A percentile compares a stretch with the other conserved stretches of the same genome.
These are phyloP conservation scores for Oryzaephilus surinamensis DNA, from an alignment of 1,140 invertebrate genomes.

Conservation along the genomic window DNA sequence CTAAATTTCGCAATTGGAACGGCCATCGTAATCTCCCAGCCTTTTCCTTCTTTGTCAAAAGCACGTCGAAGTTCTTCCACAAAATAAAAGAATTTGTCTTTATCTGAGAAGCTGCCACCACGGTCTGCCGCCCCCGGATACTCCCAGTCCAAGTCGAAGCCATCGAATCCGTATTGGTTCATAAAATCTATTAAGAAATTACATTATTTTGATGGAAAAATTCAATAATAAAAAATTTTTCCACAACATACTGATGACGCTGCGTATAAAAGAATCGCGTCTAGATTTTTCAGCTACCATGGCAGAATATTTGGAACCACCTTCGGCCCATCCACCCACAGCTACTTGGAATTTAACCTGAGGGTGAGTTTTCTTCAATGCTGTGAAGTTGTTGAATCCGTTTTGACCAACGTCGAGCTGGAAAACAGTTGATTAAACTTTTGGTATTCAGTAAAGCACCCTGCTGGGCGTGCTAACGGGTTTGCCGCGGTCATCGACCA, in stretches of 20 bases:
- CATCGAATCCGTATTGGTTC: conserved; percentile 66
- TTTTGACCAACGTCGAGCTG: conserved; percentile 61
- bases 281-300: conserved; percentile 58
- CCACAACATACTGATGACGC: conserved; percentile 55
- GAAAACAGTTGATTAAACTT: conserved; percentile 14
- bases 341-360: conserved; percentile 67
- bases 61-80: conserved; percentile 70
- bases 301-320: conserved; percentile 72
- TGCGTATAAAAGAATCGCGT: conserved; percentile 61
- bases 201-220: not conserved
- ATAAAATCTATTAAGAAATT: conserved; percentile 49
- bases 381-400: conserved; percentile 76
- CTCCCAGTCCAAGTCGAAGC: conserved; percentile 78
- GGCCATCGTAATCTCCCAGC: conserved; percentile 81
- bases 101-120: conserved; percentile 74
- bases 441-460: not conserved
- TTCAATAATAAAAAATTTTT: not conserved
- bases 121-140: conserved; percentile 77
- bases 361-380: conserved; percentile 58
- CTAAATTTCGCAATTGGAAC: conserved; percentile 77
- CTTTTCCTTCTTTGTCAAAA: conserved; percentile 59
- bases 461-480: no score
- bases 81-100: conserved; percentile 71
- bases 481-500: no score
- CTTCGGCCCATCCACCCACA: conserved; percentile 81